These are phyloP conservation scores for Meloidogyne floridensis DNA, from an alignment of 1,140 invertebrate genomes.

Conservation along the genomic window DNA sequence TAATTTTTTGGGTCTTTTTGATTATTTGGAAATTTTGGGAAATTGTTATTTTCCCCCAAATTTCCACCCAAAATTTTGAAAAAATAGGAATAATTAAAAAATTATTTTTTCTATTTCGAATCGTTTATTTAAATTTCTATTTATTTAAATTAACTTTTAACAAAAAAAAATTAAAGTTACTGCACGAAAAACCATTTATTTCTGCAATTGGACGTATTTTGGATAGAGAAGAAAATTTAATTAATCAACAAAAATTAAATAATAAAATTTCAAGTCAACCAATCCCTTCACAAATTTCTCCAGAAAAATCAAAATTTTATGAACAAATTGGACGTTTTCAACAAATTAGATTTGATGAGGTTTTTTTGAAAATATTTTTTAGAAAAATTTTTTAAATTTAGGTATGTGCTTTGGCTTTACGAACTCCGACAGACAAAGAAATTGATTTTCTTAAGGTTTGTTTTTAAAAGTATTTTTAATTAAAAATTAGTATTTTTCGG, in stretches of 20 bases:
- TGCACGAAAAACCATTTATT: constrained; percentile 49
- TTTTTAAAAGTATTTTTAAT: neutral
- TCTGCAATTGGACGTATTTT: constrained; percentile 44
- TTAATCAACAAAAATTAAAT: neutral
- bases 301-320: constrained; percentile 32
- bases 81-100: no score
- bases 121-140: no score
- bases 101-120: no score
- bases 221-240: neutral
- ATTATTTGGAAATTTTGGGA: no score
- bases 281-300: constrained; percentile 11
- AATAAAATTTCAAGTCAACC: neutral
- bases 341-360: constrained; percentile 48
- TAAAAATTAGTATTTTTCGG: neutral
- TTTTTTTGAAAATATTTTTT: neutral
- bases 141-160: constrained; percentile 20
- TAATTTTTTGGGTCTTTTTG: no score
- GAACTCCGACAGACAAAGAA: constrained; percentile 41
- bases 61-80: no score
- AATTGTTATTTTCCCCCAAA: no score
- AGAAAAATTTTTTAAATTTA: neutral
- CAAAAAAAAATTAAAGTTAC: constrained; percentile 35
- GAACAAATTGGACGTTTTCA: constrained; percentile 47
- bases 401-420: constrained; percentile 36
- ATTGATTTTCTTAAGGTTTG: constrained; percentile 44